Conservation (phyloP, 2,888 invertebrate species). For the Caenorhabditis imperialis region DNA sequence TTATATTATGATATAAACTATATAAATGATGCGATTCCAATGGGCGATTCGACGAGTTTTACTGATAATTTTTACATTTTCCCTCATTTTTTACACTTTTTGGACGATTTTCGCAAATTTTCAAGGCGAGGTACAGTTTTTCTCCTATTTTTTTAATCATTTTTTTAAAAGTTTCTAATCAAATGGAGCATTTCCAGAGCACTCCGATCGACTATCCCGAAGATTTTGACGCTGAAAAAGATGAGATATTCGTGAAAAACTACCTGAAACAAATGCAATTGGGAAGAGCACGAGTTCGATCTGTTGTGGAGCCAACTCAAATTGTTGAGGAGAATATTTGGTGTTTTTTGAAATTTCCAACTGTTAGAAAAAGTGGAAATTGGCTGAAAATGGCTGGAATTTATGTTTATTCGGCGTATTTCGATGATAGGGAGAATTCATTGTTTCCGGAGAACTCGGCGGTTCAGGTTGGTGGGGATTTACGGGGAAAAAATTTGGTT, state of each 20-base stretch:
- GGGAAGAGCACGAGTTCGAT: constrained; percentile 52
- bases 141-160: too few species aligned
- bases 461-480: constrained; percentile 56
- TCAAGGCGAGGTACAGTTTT: too few species aligned
- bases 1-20: too few species aligned
- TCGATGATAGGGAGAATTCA: constrained; percentile 68
- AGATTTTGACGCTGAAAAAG: constrained; percentile 26
- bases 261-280: constrained; percentile 45
- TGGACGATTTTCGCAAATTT: background rate
- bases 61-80: background rate
- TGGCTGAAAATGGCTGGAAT: constrained; percentile 60
- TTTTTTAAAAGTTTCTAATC: too few species aligned
- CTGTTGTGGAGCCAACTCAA: constrained; percentile 55
- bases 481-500: too few species aligned
- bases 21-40: constrained; percentile 22
- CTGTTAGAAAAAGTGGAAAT: constrained; percentile 8
- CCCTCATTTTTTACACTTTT: background rate
- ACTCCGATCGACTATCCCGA: constrained; percentile 16
- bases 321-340: constrained; percentile 55
- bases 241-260: constrained; percentile 38
- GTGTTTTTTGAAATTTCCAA: constrained; percentile 47
- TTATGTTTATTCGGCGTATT: constrained; percentile 73
- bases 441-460: constrained; percentile 63
- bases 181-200: background rate
- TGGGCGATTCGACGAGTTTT: constrained; percentile 32